Evolutionary conservation across 92 coral and sea anemone species (phyloP).

Genomic region (Heteractis magnifica): DNA sequence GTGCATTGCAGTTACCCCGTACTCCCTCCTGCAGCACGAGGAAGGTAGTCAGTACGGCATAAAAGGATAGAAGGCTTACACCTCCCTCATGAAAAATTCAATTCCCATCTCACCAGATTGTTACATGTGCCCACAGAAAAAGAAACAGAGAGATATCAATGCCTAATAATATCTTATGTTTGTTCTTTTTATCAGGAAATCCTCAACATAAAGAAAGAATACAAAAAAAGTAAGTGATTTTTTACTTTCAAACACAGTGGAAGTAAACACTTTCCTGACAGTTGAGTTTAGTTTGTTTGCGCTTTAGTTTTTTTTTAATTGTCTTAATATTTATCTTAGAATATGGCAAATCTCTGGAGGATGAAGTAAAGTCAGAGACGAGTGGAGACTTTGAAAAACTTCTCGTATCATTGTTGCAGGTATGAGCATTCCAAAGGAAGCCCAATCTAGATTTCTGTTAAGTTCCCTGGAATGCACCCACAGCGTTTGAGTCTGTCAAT

Average conservation of each 20-base stretch:
- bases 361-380: slow-evolving; percentile 77
- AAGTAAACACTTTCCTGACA: neutral
- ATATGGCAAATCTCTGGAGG: slow-evolving; percentile 65
- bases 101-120: too few relatives aligned
- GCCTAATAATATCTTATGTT: neutral
- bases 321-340: slow-evolving; percentile 39
- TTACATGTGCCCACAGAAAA: neutral
- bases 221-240: slow-evolving; percentile 65
- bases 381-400: slow-evolving; percentile 85
- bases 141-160: neutral
- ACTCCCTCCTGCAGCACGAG: too few relatives aligned
- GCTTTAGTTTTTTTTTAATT: neutral
- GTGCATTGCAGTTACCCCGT: too few relatives aligned
- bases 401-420: slow-evolving; percentile 77
- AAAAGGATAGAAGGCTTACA: too few relatives aligned
- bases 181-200: slow-evolving; percentile 65
- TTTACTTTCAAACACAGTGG: neutral
- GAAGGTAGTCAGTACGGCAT: too few relatives aligned
- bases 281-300: neutral
- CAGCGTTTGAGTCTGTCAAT: too few relatives aligned
- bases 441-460: too few relatives aligned
- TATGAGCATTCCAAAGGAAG: slow-evolving; percentile 10
- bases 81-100: too few relatives aligned
- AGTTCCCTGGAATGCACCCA: too few relatives aligned
- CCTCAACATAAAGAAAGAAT: slow-evolving; percentile 71